These are phyloP conservation scores for Uropetala carovei DNA, from an alignment of 2,888 invertebrate species.

Conservation along the genomic window DNA sequence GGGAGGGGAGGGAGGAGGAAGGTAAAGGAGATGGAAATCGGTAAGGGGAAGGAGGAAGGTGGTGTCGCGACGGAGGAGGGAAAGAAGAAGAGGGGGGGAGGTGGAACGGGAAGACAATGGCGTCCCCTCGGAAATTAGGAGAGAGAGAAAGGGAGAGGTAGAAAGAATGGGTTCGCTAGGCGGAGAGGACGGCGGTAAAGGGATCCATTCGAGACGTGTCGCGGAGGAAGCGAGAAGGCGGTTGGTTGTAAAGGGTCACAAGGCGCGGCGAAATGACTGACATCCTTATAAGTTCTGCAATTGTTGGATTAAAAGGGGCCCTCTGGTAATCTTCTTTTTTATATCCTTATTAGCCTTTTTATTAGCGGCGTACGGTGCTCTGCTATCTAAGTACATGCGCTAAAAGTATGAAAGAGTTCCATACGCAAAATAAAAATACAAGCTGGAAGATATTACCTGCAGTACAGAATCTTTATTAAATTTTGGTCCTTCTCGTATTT, in stretches of 20 bases:
- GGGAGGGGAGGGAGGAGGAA: background rate
- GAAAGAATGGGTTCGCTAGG: slow-evolving; percentile 33
- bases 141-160: background rate
- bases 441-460: too few relatives aligned
- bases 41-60: background rate
- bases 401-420: background rate
- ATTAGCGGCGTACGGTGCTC: background rate
- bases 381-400: background rate
- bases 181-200: background rate
- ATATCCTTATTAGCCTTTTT: background rate
- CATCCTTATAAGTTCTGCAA: slow-evolving; percentile 12
- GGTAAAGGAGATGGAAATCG: background rate
- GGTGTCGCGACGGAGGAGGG: background rate
- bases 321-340: background rate
- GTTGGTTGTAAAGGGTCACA: background rate
- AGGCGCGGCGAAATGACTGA: background rate
- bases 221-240: background rate
- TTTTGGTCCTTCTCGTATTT: too few relatives aligned
- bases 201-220: slow-evolving; percentile 43
- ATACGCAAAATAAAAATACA: background rate
- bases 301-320: background rate
- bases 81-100: background rate
- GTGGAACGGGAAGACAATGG: background rate
- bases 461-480: too few relatives aligned
- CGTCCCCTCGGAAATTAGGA: slow-evolving; percentile 24